phyloP scores from a whole-genome alignment of 1,140 invertebrate genomes.

The Heliconius hewitsoni region DNA sequence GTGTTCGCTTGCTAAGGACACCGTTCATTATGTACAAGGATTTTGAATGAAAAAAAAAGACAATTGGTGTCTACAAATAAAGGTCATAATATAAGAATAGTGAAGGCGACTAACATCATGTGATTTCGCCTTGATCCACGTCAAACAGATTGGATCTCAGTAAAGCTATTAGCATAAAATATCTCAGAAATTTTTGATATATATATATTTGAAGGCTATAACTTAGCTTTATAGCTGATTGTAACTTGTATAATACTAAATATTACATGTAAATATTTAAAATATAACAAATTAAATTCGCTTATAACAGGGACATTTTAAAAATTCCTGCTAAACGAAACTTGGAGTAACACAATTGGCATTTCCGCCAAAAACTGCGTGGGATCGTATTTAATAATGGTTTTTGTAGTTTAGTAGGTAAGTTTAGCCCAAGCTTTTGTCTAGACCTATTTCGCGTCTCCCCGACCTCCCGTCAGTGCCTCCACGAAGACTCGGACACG shows the following conservation, averaged over 20 bases:
- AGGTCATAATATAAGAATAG: slow-evolving; percentile 59
- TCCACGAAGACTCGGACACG: slow-evolving; percentile 47
- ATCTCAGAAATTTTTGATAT: background rate
- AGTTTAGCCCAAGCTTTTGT: slow-evolving; percentile 17
- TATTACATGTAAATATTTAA: background rate
- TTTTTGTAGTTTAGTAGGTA: slow-evolving; percentile 6
- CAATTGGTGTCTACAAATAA: slow-evolving; percentile 66
- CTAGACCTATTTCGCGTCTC: slow-evolving; percentile 36
- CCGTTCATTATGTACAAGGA: slow-evolving; percentile 75
- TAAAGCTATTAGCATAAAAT: slow-evolving; percentile 11
- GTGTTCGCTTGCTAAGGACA: slow-evolving; percentile 67
- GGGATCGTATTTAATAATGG: slow-evolving; percentile 17
- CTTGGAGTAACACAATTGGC: slow-evolving; percentile 20
- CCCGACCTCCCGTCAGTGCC: slow-evolving; percentile 38
- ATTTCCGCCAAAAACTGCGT: slow-evolving; percentile 30
- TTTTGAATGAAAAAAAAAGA: slow-evolving; percentile 66
- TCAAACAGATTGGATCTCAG: slow-evolving; percentile 40
- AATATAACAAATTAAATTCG: background rate
- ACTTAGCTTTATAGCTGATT: background rate
- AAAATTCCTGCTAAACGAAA: background rate
- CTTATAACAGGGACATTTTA: background rate
- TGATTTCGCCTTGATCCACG: slow-evolving; percentile 67
- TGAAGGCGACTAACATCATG: slow-evolving; percentile 57
- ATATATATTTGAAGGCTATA: background rate
- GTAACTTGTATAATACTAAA: background rate